Evolutionary conservation across 2,888 invertebrate genomes (phyloP).

Genomic region (Vesta saturnalis): DNA sequence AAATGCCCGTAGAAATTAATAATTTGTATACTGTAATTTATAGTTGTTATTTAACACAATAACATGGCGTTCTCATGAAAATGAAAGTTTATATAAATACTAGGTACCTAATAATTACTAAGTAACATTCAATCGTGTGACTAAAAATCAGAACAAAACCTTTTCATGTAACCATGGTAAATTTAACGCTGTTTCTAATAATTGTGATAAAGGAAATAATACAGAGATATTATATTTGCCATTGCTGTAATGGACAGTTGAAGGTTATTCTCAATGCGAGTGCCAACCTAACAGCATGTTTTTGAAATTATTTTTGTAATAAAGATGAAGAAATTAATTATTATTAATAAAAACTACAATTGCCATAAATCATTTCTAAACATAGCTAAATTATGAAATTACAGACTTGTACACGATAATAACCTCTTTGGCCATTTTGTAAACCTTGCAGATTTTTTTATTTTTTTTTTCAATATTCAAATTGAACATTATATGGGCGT

Average conservation of each 20-base stretch:
- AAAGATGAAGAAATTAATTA: too few relatives aligned
- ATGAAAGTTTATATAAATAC: constrained; percentile 27
- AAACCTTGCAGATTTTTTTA: neutral
- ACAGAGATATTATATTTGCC: neutral
- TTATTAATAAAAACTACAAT: too few relatives aligned
- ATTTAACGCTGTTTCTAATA: neutral
- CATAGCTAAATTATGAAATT: too few relatives aligned
- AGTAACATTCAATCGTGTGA: constrained; percentile 1
- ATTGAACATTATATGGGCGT: neutral
- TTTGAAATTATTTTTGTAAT: too few relatives aligned
- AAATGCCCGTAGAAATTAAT: constrained; percentile 34
- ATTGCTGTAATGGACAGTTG: too few relatives aligned
- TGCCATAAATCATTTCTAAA: too few relatives aligned
- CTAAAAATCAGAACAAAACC: constrained; percentile 14
- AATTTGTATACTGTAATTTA: constrained; percentile 27
- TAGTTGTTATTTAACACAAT: constrained; percentile 28
- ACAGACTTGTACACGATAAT: too few relatives aligned
- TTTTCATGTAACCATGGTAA: neutral
- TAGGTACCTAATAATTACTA: constrained; percentile 13
- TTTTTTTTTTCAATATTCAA: neutral
- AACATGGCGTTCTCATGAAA: constrained; percentile 24
- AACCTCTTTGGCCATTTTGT: too few relatives aligned
- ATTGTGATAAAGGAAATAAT: neutral
- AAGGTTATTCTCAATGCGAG: too few relatives aligned
- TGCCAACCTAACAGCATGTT: too few relatives aligned